phyloP scores from a whole-genome alignment of 2,797 vertebrate species.

The Sciurus carolinensis region DNA sequence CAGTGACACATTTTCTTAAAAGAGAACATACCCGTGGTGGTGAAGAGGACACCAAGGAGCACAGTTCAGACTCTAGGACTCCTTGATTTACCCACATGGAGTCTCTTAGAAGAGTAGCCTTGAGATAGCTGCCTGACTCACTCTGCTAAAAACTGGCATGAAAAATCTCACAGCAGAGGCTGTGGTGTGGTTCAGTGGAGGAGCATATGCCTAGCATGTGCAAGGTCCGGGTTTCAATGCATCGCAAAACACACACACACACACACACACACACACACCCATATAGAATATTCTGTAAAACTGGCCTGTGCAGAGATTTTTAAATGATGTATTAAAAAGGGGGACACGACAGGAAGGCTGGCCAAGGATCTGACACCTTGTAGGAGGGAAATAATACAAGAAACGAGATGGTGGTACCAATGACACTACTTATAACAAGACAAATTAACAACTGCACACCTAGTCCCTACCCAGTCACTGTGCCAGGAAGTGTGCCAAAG shows the following conservation, averaged over 20 bases:
- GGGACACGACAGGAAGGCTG: neutral
- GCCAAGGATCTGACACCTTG: neutral
- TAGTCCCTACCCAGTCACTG: neutral
- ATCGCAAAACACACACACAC: no score
- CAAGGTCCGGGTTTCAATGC: neutral
- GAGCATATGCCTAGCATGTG: no score
- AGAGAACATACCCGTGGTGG: neutral
- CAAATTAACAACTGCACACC: neutral
- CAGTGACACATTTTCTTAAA: slow-evolving; percentile 26
- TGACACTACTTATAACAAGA: neutral
- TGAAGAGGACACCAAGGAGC: neutral
- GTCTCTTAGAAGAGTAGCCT: neutral
- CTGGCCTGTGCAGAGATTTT: neutral
- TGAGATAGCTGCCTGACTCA: neutral
- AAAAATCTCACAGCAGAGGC: neutral
- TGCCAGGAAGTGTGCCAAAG: neutral
- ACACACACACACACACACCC: no score
- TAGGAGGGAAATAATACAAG: neutral
- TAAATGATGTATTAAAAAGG: neutral
- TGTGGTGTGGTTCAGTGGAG: neutral
- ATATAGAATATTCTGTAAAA: neutral
- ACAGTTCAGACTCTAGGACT: neutral
- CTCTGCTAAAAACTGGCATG: neutral
- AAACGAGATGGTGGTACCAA: neutral
- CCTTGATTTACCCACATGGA: neutral